These are phyloP conservation scores for Apocrypta bakeri DNA, from an alignment of 1,140 invertebrate species.

Conservation along the genomic window DNA sequence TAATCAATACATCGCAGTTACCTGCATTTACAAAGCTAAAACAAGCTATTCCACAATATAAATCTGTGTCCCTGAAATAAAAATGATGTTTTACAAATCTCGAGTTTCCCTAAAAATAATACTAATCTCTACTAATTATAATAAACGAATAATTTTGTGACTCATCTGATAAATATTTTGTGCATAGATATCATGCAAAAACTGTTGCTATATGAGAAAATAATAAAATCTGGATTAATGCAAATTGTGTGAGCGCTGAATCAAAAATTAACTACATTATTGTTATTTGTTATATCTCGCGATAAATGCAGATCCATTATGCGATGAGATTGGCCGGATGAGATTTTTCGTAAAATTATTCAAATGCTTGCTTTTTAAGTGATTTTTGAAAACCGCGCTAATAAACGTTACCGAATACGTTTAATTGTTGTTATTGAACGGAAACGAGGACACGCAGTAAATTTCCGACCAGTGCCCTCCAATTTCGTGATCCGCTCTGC, in stretches of 20 bases:
- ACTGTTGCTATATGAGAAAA: constrained; percentile 32
- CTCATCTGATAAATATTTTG: constrained; percentile 46
- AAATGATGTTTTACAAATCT: constrained; percentile 11
- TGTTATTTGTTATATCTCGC: not conserved
- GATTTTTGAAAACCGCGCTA: no score
- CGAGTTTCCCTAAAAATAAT: constrained; percentile 39
- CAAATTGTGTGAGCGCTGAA: not conserved
- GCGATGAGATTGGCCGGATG: not conserved
- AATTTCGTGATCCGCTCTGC: not conserved
- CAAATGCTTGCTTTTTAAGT: no score
- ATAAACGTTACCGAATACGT: no score
- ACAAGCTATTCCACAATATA: not conserved
- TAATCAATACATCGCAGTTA: not conserved
- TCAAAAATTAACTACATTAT: constrained; percentile 39
- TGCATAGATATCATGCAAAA: constrained; percentile 14
- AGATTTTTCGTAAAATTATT: no score
- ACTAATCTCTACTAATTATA: no score
- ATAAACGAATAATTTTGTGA: constrained; percentile 35
- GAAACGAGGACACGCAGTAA: not conserved
- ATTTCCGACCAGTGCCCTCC: not conserved
- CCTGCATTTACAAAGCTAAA: constrained; percentile 6
- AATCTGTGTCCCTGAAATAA: not conserved
- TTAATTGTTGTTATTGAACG: constrained; percentile 1
- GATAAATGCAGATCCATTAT: not conserved
- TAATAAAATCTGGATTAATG: constrained; percentile 52